Percentiles rank a stretch among this genome's conserved stretches.
phyloP scores from a whole-genome alignment of 2,888 invertebrate species.

The Hydriomena furcata region DNA sequence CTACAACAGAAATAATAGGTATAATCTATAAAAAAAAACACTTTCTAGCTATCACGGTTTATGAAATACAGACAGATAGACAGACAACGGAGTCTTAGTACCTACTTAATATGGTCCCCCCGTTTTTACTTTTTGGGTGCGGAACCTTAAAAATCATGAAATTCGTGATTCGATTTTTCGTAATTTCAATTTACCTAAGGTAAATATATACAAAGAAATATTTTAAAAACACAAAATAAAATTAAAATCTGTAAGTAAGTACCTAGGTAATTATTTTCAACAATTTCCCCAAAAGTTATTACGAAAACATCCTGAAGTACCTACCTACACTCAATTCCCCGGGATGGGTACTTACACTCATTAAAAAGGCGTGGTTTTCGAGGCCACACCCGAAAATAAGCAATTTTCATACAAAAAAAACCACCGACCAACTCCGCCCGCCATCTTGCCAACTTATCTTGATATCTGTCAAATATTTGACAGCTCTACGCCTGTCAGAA shows the following conservation, averaged over 20 bases:
- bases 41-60: no score
- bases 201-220: no score
- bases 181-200: no score
- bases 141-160: no score
- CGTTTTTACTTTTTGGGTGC: no score
- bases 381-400: conserved; percentile 33
- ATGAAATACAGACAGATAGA: no score
- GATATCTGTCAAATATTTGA: conserved; percentile 23
- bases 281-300: conserved; percentile 24
- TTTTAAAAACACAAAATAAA: no score
- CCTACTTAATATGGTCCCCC: no score
- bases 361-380: conserved; percentile 30
- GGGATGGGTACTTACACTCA: conserved; percentile 10
- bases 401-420: conserved; percentile 38
- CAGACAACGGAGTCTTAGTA: no score
- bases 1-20: no score
- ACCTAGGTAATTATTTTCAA: conserved; percentile 6
- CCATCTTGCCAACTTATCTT: conserved; percentile 28
- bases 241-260: neutral
- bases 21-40: no score
- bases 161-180: no score
- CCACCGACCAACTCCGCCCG: conserved; percentile 26
- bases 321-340: neutral
- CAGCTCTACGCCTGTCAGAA: conserved; percentile 27
- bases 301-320: conserved; percentile 15